phyloP scores from a whole-genome alignment of 2,797 vertebrate genomes.

The Gymnoscopelus microlampas region DNA sequence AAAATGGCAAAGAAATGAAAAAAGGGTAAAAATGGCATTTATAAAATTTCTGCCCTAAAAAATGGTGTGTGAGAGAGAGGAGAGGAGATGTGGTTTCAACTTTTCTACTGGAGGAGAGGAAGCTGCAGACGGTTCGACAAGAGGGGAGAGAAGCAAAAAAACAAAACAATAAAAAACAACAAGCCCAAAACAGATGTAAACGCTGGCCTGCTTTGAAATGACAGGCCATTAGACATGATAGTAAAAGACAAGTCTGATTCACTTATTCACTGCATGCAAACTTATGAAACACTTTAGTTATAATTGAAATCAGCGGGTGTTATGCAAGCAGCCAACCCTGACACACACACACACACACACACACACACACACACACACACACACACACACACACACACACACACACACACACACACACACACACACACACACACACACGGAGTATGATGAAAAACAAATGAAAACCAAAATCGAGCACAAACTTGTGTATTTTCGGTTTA shows the following conservation, averaged over 20 bases:
- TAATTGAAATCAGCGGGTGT: slow-evolving; percentile 73
- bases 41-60: too few species aligned
- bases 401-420: slow-evolving; percentile 23
- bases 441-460: slow-evolving; percentile 50
- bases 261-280: slow-evolving; percentile 40
- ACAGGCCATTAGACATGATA: slow-evolving; percentile 54
- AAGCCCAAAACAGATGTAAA: slow-evolving; percentile 47
- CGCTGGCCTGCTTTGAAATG: slow-evolving; percentile 57
- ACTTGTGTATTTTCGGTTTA: slow-evolving; percentile 46
- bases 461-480: slow-evolving; percentile 51
- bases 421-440: slow-evolving; percentile 20
- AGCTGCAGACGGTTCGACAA: slow-evolving; percentile 45
- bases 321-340: slow-evolving; percentile 51
- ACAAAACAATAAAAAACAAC: slow-evolving; percentile 23
- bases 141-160: slow-evolving; percentile 29
- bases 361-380: slow-evolving; percentile 11
- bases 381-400: slow-evolving; percentile 31
- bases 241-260: slow-evolving; percentile 30
- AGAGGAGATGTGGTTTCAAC: slow-evolving; percentile 66
- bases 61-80: slow-evolving; percentile 36
- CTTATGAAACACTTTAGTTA: slow-evolving; percentile 57
- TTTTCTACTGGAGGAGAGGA: slow-evolving; percentile 46
- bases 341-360: slow-evolving; percentile 29
- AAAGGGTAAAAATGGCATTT: too few species aligned
- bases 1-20: too few species aligned